A percentile compares a stretch with the other conserved stretches of the same genome.
Conservation (phyloP, 2,113 vertebrate species). For the Candoia aspera region DNA sequence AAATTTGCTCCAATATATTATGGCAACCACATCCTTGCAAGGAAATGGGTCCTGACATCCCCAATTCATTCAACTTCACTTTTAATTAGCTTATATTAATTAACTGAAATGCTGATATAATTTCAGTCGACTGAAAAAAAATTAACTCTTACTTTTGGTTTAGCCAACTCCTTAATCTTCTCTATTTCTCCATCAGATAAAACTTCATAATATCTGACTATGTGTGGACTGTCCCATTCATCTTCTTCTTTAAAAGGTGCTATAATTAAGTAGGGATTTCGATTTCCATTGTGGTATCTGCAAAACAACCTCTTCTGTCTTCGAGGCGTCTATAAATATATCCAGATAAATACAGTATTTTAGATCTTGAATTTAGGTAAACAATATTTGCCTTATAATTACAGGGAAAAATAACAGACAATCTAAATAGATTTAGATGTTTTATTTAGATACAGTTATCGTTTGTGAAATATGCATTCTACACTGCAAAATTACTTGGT, state of each 20-base stretch:
- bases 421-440: too few relatives aligned
- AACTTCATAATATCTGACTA: conserved; percentile 88
- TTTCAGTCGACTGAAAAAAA: conserved; percentile 2
- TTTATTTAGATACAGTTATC: too few relatives aligned
- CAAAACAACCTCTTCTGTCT: conserved; percentile 90
- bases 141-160: conserved; percentile 84
- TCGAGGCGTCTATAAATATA: conserved; percentile 76
- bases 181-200: conserved; percentile 88
- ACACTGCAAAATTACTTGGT: too few relatives aligned
- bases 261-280: conserved; percentile 87
- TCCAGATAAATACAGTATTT: not conserved
- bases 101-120: not conserved
- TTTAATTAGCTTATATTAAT: not conserved
- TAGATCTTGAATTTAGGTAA: not conserved
- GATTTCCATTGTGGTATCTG: conserved; percentile 85
- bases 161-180: conserved; percentile 92
- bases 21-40: not conserved
- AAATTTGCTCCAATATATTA: not conserved
- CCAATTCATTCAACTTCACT: not conserved
- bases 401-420: not conserved
- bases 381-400: not conserved
- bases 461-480: not conserved
- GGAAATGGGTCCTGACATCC: not conserved
- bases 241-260: conserved; percentile 93
- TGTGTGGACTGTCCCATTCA: conserved; percentile 95